Evolutionary conservation across 2,113 vertebrate species (phyloP), one percentile per base, ranked within the genome.

Genomic region (Paraplagusia blochii): DNA sequence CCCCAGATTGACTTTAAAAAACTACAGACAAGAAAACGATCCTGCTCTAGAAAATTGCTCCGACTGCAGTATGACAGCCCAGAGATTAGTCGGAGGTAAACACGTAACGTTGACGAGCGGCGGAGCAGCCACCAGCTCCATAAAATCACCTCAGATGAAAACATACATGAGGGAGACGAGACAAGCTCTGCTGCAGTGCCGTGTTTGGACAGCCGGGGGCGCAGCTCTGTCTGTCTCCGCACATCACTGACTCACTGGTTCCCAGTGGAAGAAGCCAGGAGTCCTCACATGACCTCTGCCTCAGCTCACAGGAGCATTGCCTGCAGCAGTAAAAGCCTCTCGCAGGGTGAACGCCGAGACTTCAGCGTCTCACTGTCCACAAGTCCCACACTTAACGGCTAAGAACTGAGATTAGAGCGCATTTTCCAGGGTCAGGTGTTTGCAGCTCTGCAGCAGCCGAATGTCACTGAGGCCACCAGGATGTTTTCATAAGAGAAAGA

Each of bases 201-300:
- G 54, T 54, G 22, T 72, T 33, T 62, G 22, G 1, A 66, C 88
- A 88, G 85, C 67, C 79, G 88, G 85, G 84, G 88, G 85, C 44
- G 72, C 70, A 67, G 52, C 63, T 70, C 68, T 38, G 70, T 82
- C 70, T 38, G 70, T 82, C 73, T 80, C 40, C 45, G 47, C 63
- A 77, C 42, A 29, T 3, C 10, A 29, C 22, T 29, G 22, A 12
- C 43, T 18, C 42, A 44, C 44, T 39, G 55, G 58, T 54, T 74
- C 60, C 58, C 49, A 71, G 33, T 49, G 42, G 57, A 69, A 69
- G 45, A 66, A 36, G 58, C 50, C 63, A 79, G 59, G 74, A 86
- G 87, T 84, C 88, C 88, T 88, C 79, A 84, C 59, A 87, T 86
- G 85, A 87, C 85, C 85, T 81, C 53, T 29, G 22, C n/a, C n/a